These are phyloP conservation scores for Limnephilus marmoratus DNA, from an alignment of 2,888 invertebrate genomes.

Conservation along the genomic window DNA sequence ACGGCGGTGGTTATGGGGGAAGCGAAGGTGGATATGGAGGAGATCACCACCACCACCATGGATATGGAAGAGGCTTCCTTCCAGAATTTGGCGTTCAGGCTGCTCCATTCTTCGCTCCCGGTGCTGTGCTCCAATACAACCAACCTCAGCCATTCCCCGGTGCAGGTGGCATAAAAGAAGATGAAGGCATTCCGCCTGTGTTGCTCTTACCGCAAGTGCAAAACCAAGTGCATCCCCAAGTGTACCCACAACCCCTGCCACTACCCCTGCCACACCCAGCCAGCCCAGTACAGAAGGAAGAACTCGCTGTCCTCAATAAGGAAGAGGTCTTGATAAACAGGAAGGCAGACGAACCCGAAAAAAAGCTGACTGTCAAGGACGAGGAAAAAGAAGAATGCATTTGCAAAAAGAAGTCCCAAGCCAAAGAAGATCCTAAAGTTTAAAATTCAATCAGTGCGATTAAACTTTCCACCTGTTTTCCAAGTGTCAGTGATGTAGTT, in stretches of 20 bases:
- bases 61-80: conserved; percentile 48
- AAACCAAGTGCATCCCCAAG: neutral
- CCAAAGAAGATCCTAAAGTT: conserved; percentile 16
- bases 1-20: conserved; percentile 35
- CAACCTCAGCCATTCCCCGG: neutral
- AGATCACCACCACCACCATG: conserved; percentile 46
- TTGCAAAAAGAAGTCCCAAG: conserved; percentile 48
- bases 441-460: neutral
- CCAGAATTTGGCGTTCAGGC: conserved; percentile 26
- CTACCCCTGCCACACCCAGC: conserved; percentile 11
- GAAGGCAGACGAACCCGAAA: neutral
- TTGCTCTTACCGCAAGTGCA: neutral
- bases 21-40: conserved; percentile 20
- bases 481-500: neutral
- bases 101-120: conserved; percentile 19
- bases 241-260: neutral
- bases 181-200: neutral
- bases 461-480: neutral
- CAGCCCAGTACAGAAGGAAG: neutral
- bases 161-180: neutral
- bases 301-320: neutral
- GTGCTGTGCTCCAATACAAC: neutral
- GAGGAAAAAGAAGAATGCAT: conserved; percentile 53
- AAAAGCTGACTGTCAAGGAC: neutral
- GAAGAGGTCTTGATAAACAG: neutral